Evolutionary conservation across 2,888 invertebrate genomes (phyloP).

Genomic region (Rhingia campestris): DNA sequence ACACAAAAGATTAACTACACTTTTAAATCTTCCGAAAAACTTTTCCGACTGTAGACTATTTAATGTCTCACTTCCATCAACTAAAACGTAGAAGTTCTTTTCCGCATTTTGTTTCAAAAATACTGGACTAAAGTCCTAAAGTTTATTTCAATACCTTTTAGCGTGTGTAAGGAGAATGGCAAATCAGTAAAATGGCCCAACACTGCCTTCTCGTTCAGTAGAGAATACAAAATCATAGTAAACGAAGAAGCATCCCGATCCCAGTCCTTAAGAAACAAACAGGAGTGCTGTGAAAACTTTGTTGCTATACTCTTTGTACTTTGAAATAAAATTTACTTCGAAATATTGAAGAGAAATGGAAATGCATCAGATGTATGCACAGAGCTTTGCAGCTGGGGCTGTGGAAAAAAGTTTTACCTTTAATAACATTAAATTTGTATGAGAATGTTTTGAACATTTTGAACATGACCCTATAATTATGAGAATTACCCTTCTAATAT

Average conservation of each 20-base stretch:
- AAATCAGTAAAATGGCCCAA: neutral
- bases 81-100: neutral
- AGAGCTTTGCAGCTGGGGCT: slow-evolving; percentile 14
- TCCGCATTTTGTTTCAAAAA: neutral
- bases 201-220: slow-evolving; percentile 4
- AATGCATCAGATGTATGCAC: slow-evolving; percentile 14
- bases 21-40: slow-evolving; percentile 4
- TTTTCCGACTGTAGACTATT: slow-evolving; percentile 9
- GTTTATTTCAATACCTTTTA: neutral
- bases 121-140: neutral
- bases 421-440: slow-evolving; percentile 59
- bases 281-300: slow-evolving; percentile 46
- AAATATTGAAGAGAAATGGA: slow-evolving; percentile 47
- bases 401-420: slow-evolving; percentile 48
- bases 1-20: neutral
- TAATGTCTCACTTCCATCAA: slow-evolving; percentile 9
- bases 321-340: slow-evolving; percentile 62
- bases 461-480: neutral
- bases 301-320: slow-evolving; percentile 61
- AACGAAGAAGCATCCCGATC: slow-evolving; percentile 5
- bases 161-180: neutral
- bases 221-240: slow-evolving; percentile 35
- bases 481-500: neutral
- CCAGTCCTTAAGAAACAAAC: slow-evolving; percentile 19
- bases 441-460: slow-evolving; percentile 34